Evolutionary conservation across 2,113 vertebrate genomes (phyloP).

Genomic region (Desmodus rotundus): DNA sequence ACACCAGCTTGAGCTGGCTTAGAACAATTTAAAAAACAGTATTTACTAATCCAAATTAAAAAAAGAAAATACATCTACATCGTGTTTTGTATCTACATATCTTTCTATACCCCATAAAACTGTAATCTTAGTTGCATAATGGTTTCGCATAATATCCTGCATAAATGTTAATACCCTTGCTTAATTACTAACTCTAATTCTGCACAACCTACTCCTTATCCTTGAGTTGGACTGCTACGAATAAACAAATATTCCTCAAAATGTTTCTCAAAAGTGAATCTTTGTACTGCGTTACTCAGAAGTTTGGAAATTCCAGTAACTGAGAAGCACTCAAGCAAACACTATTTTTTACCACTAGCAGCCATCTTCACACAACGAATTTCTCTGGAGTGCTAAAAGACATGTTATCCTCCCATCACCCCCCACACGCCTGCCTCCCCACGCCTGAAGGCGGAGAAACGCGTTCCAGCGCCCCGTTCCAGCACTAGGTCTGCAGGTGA

Average conservation of each 20-base stretch:
- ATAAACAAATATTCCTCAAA: neutral
- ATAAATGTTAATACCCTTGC: neutral
- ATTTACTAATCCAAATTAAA: neutral
- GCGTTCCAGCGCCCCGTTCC: neutral
- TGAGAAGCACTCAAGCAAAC: neutral
- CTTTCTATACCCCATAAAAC: neutral
- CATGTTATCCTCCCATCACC: rapidly evolving
- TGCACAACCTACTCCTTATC: neutral
- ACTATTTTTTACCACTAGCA: neutral
- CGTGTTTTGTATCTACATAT: neutral
- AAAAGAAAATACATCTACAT: slow-evolving; percentile 9
- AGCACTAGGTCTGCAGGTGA: rapidly evolving
- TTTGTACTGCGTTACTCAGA: neutral
- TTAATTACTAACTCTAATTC: neutral
- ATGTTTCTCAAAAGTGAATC: neutral
- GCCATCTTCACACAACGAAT: neutral
- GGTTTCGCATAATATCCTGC: neutral
- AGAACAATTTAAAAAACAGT: neutral
- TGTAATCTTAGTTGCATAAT: neutral
- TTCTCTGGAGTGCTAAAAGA: neutral
- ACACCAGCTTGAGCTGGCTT: neutral
- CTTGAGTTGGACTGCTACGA: neutral
- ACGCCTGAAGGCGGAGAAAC: neutral
- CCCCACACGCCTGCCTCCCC: too few relatives aligned
- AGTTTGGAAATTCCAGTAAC: too few relatives aligned